Percentiles rank a stretch among this genome's conserved stretches.
Conservation (phyloP, 1,140 invertebrate species). For the Conopomorpha cramerella region DNA sequence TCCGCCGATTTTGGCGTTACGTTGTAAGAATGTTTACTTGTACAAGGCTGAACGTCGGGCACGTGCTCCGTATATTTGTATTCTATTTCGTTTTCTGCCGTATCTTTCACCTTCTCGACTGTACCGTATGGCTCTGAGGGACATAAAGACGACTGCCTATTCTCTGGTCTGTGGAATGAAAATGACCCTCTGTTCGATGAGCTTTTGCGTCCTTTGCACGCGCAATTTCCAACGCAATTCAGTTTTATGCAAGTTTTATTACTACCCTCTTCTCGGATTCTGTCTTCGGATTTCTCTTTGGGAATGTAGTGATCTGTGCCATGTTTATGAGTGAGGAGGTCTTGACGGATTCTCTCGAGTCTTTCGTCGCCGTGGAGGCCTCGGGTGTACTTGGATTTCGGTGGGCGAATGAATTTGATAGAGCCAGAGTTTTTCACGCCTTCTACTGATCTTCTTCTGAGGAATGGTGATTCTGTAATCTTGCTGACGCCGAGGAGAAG, state of each 20-base stretch:
- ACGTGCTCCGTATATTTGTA: conserved; percentile 49
- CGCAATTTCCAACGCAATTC: conserved; percentile 37
- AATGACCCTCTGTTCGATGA: conserved; percentile 38
- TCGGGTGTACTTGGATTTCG: conserved; percentile 47
- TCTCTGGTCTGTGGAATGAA: conserved; percentile 37
- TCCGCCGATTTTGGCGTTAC: conserved; percentile 47
- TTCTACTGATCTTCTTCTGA: conserved; percentile 30
- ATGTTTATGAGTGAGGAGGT: conserved; percentile 44
- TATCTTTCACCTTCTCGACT: conserved; percentile 19
- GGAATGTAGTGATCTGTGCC: conserved; percentile 45
- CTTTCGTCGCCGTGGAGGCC: conserved; percentile 44
- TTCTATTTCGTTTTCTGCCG: conserved; percentile 45
- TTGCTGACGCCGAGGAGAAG: conserved; percentile 49
- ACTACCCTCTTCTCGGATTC: conserved; percentile 24
- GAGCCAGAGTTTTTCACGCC: conserved; percentile 29
- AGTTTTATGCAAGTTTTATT: conserved; percentile 27
- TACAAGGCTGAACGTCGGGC: conserved; percentile 40
- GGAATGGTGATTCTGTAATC: conserved; percentile 44
- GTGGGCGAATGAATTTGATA: conserved; percentile 42
- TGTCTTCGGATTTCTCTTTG: conserved; percentile 26
- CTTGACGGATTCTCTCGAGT: conserved; percentile 46
- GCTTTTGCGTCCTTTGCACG: conserved; percentile 34
- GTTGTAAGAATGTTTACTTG: conserved; percentile 46
- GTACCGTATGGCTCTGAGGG: conserved; percentile 26
- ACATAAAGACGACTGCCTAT: conserved; percentile 30